Evolutionary conservation across 2,888 invertebrate genomes (phyloP).

Genomic region (Nasonia oneida): DNA sequence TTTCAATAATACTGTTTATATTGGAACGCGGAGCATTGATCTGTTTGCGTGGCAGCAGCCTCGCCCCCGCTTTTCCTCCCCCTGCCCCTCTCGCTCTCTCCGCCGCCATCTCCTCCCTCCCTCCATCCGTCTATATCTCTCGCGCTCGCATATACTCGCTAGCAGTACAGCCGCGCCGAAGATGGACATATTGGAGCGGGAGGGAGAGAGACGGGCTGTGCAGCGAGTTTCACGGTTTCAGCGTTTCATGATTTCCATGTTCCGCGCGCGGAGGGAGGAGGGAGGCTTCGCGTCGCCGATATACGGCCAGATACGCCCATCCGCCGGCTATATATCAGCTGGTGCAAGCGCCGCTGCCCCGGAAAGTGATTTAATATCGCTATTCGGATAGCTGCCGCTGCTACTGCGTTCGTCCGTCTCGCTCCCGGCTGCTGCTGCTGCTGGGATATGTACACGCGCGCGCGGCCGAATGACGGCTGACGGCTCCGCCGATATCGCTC

Average conservation of each 20-base stretch:
- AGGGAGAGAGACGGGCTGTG: background rate
- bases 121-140: background rate
- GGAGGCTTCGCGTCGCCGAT: conserved; percentile 2
- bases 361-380: conserved; percentile 61
- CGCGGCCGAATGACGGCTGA: conserved; percentile 46
- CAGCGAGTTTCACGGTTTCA: conserved; percentile 46
- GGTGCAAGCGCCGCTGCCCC: conserved; percentile 18
- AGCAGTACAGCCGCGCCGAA: conserved; percentile 71
- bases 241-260: conserved; percentile 66
- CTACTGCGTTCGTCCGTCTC: background rate
- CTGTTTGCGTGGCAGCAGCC: conserved; percentile 76
- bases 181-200: conserved; percentile 76
- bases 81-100: conserved; percentile 37
- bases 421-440: background rate
- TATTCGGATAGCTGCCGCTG: conserved; percentile 3
- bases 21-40: conserved; percentile 79
- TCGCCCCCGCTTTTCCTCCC: conserved; percentile 62
- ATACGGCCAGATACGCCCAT: conserved; percentile 55
- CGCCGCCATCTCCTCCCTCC: background rate
- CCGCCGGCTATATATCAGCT: conserved; percentile 49
- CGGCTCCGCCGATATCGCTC: conserved; percentile 32
- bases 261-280: conserved; percentile 50
- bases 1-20: conserved; percentile 80
- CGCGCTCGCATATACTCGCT: conserved; percentile 41
- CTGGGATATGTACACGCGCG: conserved; percentile 8